These are phyloP conservation scores for Epirrhoe alternata DNA, from an alignment of 2,888 invertebrate genomes.

Conservation along the genomic window DNA sequence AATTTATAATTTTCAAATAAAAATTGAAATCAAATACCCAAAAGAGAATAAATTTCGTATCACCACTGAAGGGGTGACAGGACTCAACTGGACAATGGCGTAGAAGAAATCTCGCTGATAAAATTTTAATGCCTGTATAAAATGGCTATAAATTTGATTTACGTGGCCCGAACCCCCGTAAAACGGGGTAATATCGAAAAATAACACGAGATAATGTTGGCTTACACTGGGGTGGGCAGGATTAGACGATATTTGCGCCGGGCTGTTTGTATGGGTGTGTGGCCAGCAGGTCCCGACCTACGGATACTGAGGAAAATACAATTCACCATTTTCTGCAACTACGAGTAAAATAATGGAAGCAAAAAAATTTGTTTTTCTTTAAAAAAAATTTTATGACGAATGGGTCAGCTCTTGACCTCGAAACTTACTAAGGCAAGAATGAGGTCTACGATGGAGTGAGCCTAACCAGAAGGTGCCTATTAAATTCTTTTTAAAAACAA, in stretches of 20 bases:
- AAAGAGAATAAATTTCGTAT: conserved; percentile 47
- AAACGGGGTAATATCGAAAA: conserved; percentile 83
- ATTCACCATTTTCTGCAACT: conserved; percentile 30
- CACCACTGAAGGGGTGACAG: conserved; percentile 64
- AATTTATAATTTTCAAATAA: background rate
- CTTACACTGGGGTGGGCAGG: conserved; percentile 71
- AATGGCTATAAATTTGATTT: conserved; percentile 85
- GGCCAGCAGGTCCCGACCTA: conserved; percentile 31
- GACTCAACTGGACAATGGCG: conserved; percentile 73
- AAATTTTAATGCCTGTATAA: conserved; percentile 84
- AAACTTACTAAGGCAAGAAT: too few relatives aligned
- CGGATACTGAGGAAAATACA: conserved; percentile 30
- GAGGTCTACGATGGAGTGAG: too few relatives aligned
- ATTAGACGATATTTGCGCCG: conserved; percentile 67
- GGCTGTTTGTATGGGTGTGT: conserved; percentile 45
- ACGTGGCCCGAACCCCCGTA: conserved; percentile 72
- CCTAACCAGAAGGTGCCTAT: too few relatives aligned
- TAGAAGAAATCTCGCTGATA: conserved; percentile 81
- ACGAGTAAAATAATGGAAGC: conserved; percentile 17
- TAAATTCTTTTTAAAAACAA: too few relatives aligned
- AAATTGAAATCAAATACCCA: background rate
- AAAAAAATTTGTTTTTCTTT: background rate
- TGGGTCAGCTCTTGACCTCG: too few relatives aligned
- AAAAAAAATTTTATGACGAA: too few relatives aligned
- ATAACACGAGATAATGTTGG: conserved; percentile 82